A percentile compares a stretch with the other conserved stretches of the same genome.
Conservation (phyloP, 2,113 vertebrate species). For the Tetraodon nigroviridis region DNA sequence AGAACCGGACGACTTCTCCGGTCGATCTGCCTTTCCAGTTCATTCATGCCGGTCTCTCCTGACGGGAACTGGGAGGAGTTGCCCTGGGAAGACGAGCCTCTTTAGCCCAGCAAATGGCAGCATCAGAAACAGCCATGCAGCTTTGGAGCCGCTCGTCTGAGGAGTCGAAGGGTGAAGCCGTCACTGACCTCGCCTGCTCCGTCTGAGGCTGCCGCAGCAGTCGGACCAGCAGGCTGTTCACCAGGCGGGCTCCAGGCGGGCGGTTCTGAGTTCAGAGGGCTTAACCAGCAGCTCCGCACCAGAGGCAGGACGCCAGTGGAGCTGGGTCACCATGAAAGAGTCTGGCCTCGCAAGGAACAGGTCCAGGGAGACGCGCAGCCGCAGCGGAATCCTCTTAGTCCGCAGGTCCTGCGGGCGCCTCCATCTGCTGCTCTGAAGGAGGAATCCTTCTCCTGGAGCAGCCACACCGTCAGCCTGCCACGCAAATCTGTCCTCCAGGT, state of each 20-base stretch:
- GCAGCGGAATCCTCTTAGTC: slow-evolving; percentile 63
- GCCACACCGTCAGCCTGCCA: too few species aligned
- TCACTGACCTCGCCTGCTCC: background rate
- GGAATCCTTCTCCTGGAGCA: slow-evolving; percentile 5
- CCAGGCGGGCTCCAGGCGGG: slow-evolving; percentile 39
- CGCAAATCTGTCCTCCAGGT: too few species aligned
- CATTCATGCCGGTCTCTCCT: too few species aligned
- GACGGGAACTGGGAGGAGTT: too few species aligned
- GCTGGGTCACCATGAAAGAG: slow-evolving; percentile 58
- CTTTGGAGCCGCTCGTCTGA: too few species aligned
- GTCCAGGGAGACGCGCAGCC: slow-evolving; percentile 42
- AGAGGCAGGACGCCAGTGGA: slow-evolving; percentile 42
- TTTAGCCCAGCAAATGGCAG: too few species aligned
- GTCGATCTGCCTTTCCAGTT: too few species aligned
- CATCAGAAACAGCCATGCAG: too few species aligned
- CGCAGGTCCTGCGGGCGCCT: slow-evolving; percentile 50
- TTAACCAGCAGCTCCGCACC: slow-evolving; percentile 42
- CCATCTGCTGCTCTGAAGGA: slow-evolving; percentile 62
- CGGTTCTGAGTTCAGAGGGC: slow-evolving; percentile 32
- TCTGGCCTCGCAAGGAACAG: slow-evolving; percentile 18
- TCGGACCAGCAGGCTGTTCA: slow-evolving; percentile 19
- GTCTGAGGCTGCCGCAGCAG: slow-evolving; percentile 25
- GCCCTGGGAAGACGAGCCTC: too few species aligned
- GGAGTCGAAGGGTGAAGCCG: too few species aligned
- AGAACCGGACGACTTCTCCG: too few species aligned